phyloP scores from a whole-genome alignment of 1,140 invertebrate genomes.

The Drosophila navojoa region DNA sequence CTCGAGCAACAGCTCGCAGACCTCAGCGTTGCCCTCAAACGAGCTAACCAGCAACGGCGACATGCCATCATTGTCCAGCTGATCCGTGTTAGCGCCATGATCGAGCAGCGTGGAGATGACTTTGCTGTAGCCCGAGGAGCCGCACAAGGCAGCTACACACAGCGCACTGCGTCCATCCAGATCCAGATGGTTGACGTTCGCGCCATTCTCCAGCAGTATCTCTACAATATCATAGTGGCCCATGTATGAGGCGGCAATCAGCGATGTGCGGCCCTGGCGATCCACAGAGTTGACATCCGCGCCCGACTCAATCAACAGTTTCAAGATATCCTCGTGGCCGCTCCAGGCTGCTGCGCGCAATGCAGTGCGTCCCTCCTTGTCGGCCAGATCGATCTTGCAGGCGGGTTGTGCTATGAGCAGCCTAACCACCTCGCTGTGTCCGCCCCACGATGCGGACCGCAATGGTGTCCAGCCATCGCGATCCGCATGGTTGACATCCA shows the following conservation, averaged over 20 bases:
- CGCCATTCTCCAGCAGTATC: conserved; percentile 92
- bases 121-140: conserved; percentile 91
- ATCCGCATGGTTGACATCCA: conserved; percentile 92
- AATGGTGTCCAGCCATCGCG: conserved; percentile 95
- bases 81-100: conserved; percentile 93
- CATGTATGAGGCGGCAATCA: conserved; percentile 96
- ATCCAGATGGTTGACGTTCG: conserved; percentile 94
- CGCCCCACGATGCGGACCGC: conserved; percentile 95
- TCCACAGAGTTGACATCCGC: conserved; percentile 93
- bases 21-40: conserved; percentile 92
- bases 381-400: conserved; percentile 90
- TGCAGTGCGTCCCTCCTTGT: conserved; percentile 89
- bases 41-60: conserved; percentile 96
- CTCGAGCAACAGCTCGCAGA: conserved; percentile 93
- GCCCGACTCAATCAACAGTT: conserved; percentile 88
- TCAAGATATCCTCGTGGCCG: conserved; percentile 91
- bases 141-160: conserved; percentile 95
- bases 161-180: conserved; percentile 96
- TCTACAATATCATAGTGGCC: conserved; percentile 96
- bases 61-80: conserved; percentile 96
- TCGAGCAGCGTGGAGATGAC: conserved; percentile 91
- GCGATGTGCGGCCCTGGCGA: conserved; percentile 93
- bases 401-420: conserved; percentile 90
- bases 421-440: conserved; percentile 95
- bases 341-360: conserved; percentile 94